Evolutionary conservation across 2,888 invertebrate species (phyloP).

Genomic region (Eugnorisma glareosa): DNA sequence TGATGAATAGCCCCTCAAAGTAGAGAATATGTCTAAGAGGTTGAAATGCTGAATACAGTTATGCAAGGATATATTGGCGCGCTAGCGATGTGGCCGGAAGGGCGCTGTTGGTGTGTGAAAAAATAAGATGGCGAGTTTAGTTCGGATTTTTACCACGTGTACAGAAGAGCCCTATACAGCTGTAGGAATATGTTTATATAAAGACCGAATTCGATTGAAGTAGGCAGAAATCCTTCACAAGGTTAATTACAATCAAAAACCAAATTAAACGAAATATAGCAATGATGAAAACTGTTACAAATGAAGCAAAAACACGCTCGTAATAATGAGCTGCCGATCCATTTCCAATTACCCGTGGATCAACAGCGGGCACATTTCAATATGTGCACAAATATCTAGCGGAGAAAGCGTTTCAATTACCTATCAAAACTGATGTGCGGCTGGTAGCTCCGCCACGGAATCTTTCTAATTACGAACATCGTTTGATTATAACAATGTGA

Average conservation of each 20-base stretch:
- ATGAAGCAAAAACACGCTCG: slow-evolving; percentile 55
- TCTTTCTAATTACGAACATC: slow-evolving; percentile 53
- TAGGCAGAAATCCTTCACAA: slow-evolving; percentile 11
- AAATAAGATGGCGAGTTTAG: not conserved
- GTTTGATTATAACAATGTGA: slow-evolving; percentile 49
- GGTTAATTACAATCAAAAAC: slow-evolving; percentile 46
- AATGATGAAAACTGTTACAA: slow-evolving; percentile 53
- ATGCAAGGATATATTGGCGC: not conserved
- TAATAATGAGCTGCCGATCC: slow-evolving; percentile 62
- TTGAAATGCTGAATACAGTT: not conserved
- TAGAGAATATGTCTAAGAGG: not conserved
- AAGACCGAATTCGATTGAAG: slow-evolving; percentile 2
- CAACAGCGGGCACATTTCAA: slow-evolving; percentile 62
- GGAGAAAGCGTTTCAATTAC: slow-evolving; percentile 72
- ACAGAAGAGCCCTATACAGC: not conserved
- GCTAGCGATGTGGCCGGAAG: not conserved
- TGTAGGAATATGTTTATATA: not conserved
- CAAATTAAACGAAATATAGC: slow-evolving; percentile 39
- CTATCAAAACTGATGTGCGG: slow-evolving; percentile 75
- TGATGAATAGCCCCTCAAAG: not conserved
- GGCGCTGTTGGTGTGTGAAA: not conserved
- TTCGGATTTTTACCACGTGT: not conserved
- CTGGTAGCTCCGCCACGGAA: slow-evolving; percentile 30
- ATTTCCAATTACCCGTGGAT: slow-evolving; percentile 67
- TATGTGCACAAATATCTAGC: slow-evolving; percentile 65